Percentiles rank a stretch among this genome's conserved stretches.
phyloP scores from a whole-genome alignment of 2,888 invertebrate genomes.

The Dermolepida albohirtum region DNA sequence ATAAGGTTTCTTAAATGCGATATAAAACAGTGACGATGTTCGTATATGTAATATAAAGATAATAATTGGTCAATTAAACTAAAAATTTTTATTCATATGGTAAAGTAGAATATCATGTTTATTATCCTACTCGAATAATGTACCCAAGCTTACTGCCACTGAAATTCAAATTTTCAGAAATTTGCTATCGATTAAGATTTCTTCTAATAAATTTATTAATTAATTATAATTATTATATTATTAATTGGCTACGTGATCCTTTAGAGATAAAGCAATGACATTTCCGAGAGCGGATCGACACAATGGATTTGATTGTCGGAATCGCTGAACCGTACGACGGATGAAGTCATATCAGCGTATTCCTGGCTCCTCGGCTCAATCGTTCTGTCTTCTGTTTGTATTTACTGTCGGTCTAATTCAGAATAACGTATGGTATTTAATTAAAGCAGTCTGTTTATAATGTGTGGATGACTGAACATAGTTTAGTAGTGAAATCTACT shows the following conservation, averaged over 20 bases:
- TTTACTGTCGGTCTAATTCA: conserved; percentile 30
- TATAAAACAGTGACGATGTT: too few relatives aligned
- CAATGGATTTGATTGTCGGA: conserved; percentile 37
- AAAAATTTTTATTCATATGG: too few relatives aligned
- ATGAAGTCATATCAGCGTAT: conserved; percentile 39
- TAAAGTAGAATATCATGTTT: too few relatives aligned
- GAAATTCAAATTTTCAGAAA: neutral
- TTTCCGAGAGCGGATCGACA: conserved; percentile 35
- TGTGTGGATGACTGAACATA: conserved; percentile 24
- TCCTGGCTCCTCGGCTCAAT: conserved; percentile 30
- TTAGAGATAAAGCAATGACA: conserved; percentile 28
- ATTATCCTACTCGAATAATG: too few relatives aligned
- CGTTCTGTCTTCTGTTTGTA: conserved; percentile 25
- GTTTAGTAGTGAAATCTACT: conserved; percentile 11
- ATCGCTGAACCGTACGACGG: conserved; percentile 36
- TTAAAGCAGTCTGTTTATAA: conserved; percentile 32
- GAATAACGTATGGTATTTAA: conserved; percentile 33
- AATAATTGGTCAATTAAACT: too few relatives aligned
- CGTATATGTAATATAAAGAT: too few relatives aligned
- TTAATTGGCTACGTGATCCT: conserved; percentile 33
- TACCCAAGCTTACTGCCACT: too few relatives aligned
- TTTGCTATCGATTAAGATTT: conserved; percentile 5
- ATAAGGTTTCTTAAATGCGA: too few relatives aligned
- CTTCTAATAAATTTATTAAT: conserved; percentile 31
- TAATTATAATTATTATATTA: conserved; percentile 33